These are phyloP conservation scores for Imbricaverruca yamaguchii DNA, from an alignment of 2,888 invertebrate genomes.

Conservation along the genomic window DNA sequence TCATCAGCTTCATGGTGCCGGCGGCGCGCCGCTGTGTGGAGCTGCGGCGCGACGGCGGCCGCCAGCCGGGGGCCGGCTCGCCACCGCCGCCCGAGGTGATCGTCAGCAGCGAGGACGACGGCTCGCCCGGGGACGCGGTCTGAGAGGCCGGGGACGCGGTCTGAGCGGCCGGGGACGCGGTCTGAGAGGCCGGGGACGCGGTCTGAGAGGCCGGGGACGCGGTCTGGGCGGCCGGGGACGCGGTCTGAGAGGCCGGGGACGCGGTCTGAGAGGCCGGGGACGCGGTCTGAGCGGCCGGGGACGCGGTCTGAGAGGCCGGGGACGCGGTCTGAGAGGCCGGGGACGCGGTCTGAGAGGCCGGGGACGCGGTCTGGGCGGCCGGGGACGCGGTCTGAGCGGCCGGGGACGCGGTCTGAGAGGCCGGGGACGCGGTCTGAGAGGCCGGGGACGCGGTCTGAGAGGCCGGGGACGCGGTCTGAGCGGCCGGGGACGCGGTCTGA, in stretches of 20 bases:
- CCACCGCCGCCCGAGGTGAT: conserved; percentile 50
- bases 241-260: conserved; percentile 42
- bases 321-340: too few relatives aligned
- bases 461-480: too few relatives aligned
- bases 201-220: conserved; percentile 42
- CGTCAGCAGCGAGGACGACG: conserved; percentile 49
- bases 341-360: conserved; percentile 39
- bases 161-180: conserved; percentile 42
- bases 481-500: conserved; percentile 41
- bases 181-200: conserved; percentile 42
- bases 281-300: too few relatives aligned
- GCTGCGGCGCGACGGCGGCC: neutral
- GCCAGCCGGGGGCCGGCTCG: conserved; percentile 42
- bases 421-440: too few relatives aligned
- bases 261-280: conserved; percentile 40
- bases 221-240: too few relatives aligned
- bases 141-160: conserved; percentile 40
- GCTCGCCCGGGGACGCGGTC: conserved; percentile 42
- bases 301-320: conserved; percentile 40
- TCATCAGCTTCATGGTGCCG: conserved; percentile 55
- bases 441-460: conserved; percentile 43
- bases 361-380: too few relatives aligned
- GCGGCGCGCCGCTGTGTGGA: conserved; percentile 14
- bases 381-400: conserved; percentile 42
- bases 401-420: conserved; percentile 41